Base-by-base conservation (phyloP, 2,113 vertebrate genomes). In the Verasper variegatus region DNA sequence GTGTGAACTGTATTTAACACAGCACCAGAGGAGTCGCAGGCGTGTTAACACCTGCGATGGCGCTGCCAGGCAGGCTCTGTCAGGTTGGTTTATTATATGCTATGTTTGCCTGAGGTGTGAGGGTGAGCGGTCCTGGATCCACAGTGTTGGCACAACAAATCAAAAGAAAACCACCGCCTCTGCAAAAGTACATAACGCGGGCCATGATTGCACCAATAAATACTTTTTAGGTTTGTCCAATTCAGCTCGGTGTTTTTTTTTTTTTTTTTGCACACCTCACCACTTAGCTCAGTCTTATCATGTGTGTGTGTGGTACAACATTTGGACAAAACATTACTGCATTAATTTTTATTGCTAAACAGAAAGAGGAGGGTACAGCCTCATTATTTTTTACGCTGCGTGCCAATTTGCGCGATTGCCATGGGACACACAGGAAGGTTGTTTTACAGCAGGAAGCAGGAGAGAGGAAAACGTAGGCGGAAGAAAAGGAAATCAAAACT, bases 131-230 rank as follows among this genome's bases (percentile, higher is more conserved):
- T 35, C 24, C n/a, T 59, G 72, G 40, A 85, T 82, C 71, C 42
- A 74, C 76, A 72, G 11, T 66, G 82, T 84, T 78, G 80, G 80
- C 82, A 81, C 68, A 88, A 76, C 70, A 78, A 71, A 76, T 83
- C 63, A 84, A 87, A 77, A 56, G 66, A 80, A 51, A 80, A 80
- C 75, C 62, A 64, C 10, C 65, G 42, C 40, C 31, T 65, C n/a
- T 51, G 51, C 13, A 70, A 49, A 49, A 24, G 37, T 31, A 37
- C 56, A 74, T 51, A 40, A 55, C 71, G 56, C 70, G 57, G 73
- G 42, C 37, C 56, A 47, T 76, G 71, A 83, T 82, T 74, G 68
- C 52, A 37, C 13, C 35, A 70, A 21, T 74, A 49, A 67, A 71
- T 17, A 10, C 40, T 52, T 85, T 76, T 85, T 75, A 56, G 72